Conservation (phyloP, 2,797 vertebrate species). For the Buphagus erythrorhynchus region DNA sequence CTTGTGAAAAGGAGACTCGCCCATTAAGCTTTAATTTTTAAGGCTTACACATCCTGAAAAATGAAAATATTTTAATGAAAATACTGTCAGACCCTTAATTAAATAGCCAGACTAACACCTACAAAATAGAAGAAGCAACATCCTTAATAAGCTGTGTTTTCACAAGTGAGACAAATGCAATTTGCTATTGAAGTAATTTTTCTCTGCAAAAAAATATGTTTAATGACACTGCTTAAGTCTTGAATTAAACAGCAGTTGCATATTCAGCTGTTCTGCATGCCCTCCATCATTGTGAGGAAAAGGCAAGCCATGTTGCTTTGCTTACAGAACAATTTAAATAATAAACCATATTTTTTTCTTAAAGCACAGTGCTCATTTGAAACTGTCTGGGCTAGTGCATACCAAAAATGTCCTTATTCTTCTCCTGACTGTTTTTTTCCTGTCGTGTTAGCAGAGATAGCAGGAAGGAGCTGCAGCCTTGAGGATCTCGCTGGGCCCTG, state of each 20-base stretch:
- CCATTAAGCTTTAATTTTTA: not conserved
- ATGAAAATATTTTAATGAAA: conserved; percentile 48
- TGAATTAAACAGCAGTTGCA: conserved; percentile 27
- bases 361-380: not conserved
- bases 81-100: conserved; percentile 42
- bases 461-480: not conserved
- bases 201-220: conserved; percentile 21
- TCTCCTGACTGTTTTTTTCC: not conserved
- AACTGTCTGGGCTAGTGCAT: not conserved
- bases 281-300: not conserved
- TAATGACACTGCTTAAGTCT: conserved; percentile 26
- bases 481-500: not conserved
- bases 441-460: not conserved
- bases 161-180: conserved; percentile 28
- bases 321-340: not conserved
- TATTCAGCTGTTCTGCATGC: conserved; percentile 35
- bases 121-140: not conserved
- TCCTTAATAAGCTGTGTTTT: conserved; percentile 34
- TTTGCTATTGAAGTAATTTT: conserved; percentile 45
- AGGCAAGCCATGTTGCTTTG: not conserved
- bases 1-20: not conserved
- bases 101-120: conserved; percentile 8
- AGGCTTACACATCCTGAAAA: conserved; percentile 20
- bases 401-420: not conserved
- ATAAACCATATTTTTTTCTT: not conserved